Evolutionary conservation across 2,888 invertebrate species (phyloP).

Genomic region (Gonocerus acuteangulatus): DNA sequence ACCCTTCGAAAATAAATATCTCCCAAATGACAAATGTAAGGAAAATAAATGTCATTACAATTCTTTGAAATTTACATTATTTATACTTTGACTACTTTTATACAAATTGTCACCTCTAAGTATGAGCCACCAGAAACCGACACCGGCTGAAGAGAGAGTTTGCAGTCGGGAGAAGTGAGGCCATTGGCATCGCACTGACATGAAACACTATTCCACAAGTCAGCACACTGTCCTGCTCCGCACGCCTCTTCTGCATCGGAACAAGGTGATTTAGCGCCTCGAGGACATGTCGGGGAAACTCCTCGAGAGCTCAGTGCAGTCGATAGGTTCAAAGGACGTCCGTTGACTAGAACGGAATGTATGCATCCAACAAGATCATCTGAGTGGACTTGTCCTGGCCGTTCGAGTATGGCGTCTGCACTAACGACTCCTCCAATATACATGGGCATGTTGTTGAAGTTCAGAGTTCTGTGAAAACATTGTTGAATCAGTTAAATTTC

Average conservation of each 20-base stretch:
- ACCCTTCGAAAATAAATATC: too few species aligned
- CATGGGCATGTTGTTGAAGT: constrained; percentile 82
- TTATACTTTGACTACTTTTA: too few species aligned
- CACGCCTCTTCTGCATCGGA: constrained; percentile 46
- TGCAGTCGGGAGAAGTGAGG: constrained; percentile 71
- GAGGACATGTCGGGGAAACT: constrained; percentile 67
- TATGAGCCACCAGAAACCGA: constrained; percentile 65
- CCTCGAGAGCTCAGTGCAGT: constrained; percentile 64
- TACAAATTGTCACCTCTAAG: too few species aligned
- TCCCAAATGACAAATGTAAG: too few species aligned
- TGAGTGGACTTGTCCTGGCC: constrained; percentile 81
- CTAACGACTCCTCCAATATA: constrained; percentile 76
- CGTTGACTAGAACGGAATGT: constrained; percentile 82
- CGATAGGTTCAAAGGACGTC: constrained; percentile 71
- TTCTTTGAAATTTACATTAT: too few species aligned
- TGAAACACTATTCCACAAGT: constrained; percentile 71
- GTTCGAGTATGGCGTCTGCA: constrained; percentile 78
- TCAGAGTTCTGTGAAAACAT: constrained; percentile 73
- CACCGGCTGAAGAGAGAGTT: constrained; percentile 66
- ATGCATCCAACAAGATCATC: constrained; percentile 92
- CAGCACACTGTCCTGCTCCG: constrained; percentile 62
- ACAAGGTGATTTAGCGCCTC: constrained; percentile 45
- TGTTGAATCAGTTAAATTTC: not conserved
- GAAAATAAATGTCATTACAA: too few species aligned
- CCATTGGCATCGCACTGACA: constrained; percentile 49